Conservation (phyloP, 2,797 vertebrate species). For the Chloroceryle amazona region DNA sequence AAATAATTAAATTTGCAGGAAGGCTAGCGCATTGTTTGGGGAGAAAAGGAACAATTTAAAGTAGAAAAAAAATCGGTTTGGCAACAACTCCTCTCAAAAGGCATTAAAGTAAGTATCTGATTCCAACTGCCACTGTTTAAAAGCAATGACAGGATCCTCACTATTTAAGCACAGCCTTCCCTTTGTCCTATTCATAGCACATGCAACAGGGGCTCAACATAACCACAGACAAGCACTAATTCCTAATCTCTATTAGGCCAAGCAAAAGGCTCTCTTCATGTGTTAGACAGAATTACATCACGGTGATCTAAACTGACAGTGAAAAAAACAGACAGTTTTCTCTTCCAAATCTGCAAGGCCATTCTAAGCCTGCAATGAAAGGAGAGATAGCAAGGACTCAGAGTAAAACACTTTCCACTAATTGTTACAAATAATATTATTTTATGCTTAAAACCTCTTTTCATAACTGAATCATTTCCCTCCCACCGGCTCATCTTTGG, state of each 20-base stretch:
- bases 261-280: conserved; percentile 66
- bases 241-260: conserved; percentile 68
- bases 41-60: not conserved
- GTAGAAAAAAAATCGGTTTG: not conserved
- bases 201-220: conserved; percentile 38
- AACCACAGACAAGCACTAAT: conserved; percentile 60
- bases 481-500: not conserved
- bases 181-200: conserved; percentile 58
- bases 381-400: not conserved
- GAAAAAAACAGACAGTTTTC: conserved; percentile 55
- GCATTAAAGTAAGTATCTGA: not conserved
- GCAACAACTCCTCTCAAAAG: not conserved
- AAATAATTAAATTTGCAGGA: not conserved
- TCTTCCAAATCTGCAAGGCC: conserved; percentile 51
- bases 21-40: not conserved
- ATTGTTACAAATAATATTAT: conserved; percentile 39
- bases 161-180: conserved; percentile 27
- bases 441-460: not conserved
- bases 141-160: not conserved
- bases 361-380: conserved; percentile 51
- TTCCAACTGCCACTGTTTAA: not conserved
- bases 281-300: conserved; percentile 64
- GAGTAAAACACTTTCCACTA: conserved; percentile 11
- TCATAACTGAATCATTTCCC: not conserved
- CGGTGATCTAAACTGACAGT: conserved; percentile 58